These are phyloP conservation scores for Idaea straminata DNA, from an alignment of 2,888 invertebrate genomes.

Conservation along the genomic window DNA sequence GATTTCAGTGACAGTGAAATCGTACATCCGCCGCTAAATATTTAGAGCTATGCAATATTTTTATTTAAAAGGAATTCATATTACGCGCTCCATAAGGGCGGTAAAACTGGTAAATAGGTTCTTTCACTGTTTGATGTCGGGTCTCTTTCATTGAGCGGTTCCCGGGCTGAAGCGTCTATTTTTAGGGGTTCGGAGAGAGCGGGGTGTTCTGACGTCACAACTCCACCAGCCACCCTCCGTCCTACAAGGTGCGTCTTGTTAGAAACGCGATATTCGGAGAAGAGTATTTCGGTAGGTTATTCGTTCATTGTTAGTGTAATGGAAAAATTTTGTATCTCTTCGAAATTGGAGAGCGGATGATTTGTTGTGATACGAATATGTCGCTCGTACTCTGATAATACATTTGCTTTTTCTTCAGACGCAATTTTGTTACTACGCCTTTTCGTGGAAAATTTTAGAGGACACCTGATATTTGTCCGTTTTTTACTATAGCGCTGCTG, in stretches of 20 bases:
- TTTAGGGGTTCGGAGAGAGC: conserved; percentile 61
- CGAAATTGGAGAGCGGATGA: conserved; percentile 33
- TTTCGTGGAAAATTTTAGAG: neutral
- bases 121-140: conserved; percentile 12
- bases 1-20: too few relatives aligned
- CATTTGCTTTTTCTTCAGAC: neutral
- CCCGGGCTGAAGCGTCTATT: conserved; percentile 71
- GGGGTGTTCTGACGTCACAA: conserved; percentile 52
- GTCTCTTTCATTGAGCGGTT: conserved; percentile 64
- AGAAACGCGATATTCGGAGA: conserved; percentile 46
- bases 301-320: conserved; percentile 41
- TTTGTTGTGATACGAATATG: conserved; percentile 17
- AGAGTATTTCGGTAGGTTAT: conserved; percentile 44
- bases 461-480: neutral
- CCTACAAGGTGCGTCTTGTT: conserved; percentile 32
- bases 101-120: neutral
- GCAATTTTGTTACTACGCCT: neutral
- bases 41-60: too few relatives aligned
- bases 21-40: too few relatives aligned
- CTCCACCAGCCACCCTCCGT: conserved; percentile 34
- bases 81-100: neutral
- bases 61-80: neutral
- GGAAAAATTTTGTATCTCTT: conserved; percentile 43
- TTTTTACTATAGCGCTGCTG: neutral
- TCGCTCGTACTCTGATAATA: neutral